A percentile compares a stretch with the other conserved stretches of the same genome.
These are phyloP conservation scores for Athalia rosae DNA, from an alignment of 2,888 invertebrate species.

Conservation along the genomic window DNA sequence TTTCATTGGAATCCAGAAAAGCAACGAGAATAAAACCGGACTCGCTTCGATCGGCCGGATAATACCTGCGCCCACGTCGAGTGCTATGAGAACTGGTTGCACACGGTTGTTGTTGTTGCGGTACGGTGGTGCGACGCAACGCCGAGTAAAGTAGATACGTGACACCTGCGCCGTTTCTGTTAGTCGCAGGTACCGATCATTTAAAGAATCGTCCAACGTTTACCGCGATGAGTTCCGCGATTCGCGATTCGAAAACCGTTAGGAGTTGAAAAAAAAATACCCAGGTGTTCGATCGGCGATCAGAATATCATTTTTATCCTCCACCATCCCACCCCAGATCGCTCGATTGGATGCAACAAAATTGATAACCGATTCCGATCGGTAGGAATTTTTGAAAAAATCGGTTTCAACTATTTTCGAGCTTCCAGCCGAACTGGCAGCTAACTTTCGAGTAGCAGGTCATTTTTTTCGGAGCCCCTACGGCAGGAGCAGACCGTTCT, in stretches of 20 bases:
- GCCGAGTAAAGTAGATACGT: constrained; percentile 1
- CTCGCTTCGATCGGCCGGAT: neutral
- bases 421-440: neutral
- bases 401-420: no score
- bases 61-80: neutral
- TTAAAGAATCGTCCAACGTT: constrained; percentile 22
- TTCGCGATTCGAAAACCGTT: neutral
- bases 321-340: no score
- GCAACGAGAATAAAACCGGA: no score
- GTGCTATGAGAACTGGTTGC: no score
- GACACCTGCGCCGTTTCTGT: constrained; percentile 20
- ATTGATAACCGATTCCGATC: no score
- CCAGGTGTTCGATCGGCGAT: no score
- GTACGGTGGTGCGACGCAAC: neutral
- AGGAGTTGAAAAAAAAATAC: neutral
- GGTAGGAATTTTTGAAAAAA: no score
- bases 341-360: no score
- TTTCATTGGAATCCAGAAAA: no score
- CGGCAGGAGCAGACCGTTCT: neutral
- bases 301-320: no score
- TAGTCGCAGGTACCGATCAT: constrained; percentile 4
- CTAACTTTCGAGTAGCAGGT: neutral
- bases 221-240: neutral
- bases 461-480: neutral
- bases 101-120: no score